Conservation (phyloP, 2,888 invertebrate genomes). For the Spicauda simplicius region DNA sequence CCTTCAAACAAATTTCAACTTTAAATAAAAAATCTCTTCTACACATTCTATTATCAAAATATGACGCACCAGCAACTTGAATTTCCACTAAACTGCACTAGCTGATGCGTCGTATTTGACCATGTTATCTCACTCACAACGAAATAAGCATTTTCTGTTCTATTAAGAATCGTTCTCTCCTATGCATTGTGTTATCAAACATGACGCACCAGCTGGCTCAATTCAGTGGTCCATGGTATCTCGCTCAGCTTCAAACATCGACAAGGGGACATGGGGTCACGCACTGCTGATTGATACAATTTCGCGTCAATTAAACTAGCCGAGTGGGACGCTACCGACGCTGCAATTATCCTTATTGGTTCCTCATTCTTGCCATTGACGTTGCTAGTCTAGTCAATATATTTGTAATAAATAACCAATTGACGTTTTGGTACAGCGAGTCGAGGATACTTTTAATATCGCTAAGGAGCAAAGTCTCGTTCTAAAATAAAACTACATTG, state of each 20-base stretch:
- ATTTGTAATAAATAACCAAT: slow-evolving; percentile 46
- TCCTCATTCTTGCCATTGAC: slow-evolving; percentile 66
- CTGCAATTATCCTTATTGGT: slow-evolving; percentile 78
- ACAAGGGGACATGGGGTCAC: slow-evolving; percentile 53
- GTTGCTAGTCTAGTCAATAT: slow-evolving; percentile 46
- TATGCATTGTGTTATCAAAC: neutral
- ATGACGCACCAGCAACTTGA: too few relatives aligned
- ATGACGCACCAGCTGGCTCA: neutral
- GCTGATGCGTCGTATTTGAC: too few relatives aligned
- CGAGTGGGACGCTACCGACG: slow-evolving; percentile 60
- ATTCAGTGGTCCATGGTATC: slow-evolving; percentile 1
- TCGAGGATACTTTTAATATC: slow-evolving; percentile 5
- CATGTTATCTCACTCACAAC: too few relatives aligned
- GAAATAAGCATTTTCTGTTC: too few relatives aligned
- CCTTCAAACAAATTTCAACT: too few relatives aligned
- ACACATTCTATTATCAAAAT: too few relatives aligned
- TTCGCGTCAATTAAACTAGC: slow-evolving; percentile 74
- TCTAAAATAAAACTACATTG: slow-evolving; percentile 1
- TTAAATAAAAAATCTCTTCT: too few relatives aligned
- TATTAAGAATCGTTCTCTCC: too few relatives aligned
- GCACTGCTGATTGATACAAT: slow-evolving; percentile 76
- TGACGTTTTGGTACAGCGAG: slow-evolving; percentile 37
- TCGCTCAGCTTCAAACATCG: slow-evolving; percentile 45
- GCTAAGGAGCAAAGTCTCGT: neutral
- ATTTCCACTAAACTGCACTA: too few relatives aligned